Conservation (phyloP, 2,888 invertebrate species). For the Scotopteryx bipunctaria region DNA sequence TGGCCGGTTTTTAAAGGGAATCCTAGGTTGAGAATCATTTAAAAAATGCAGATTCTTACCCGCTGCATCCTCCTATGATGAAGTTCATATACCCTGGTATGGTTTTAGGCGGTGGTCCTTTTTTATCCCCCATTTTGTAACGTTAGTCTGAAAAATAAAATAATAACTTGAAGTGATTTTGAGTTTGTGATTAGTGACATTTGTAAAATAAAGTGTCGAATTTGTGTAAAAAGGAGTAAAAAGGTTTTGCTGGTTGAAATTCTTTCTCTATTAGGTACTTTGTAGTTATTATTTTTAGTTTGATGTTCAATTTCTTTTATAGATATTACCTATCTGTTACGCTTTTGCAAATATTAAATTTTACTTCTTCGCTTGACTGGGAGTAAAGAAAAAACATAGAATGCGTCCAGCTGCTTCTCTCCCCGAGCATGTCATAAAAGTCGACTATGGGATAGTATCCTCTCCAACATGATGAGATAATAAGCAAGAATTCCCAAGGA, state of each 20-base stretch:
- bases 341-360: too few relatives aligned
- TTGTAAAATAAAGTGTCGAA: not conserved
- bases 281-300: not conserved
- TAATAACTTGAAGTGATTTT: constrained; percentile 7
- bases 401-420: too few relatives aligned
- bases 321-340: too few relatives aligned
- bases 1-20: too few relatives aligned
- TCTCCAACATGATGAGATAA: too few relatives aligned
- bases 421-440: too few relatives aligned
- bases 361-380: too few relatives aligned
- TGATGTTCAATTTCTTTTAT: too few relatives aligned
- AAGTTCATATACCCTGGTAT: constrained; percentile 57
- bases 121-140: constrained; percentile 42
- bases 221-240: not conserved
- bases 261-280: not conserved
- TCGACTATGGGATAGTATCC: too few relatives aligned
- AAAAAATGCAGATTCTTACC: constrained; percentile 43
- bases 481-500: too few relatives aligned
- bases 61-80: constrained; percentile 55
- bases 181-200: constrained; percentile 1
- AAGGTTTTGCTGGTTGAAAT: not conserved
- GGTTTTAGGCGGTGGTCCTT: constrained; percentile 36
- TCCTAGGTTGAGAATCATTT: not conserved
- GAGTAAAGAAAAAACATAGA: too few relatives aligned
- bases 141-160: constrained; percentile 15